Percentiles rank a stretch among this genome's conserved stretches.
Evolutionary conservation across 2,888 invertebrate species (phyloP).

Genomic region (Drosophila pseudotakahashii): DNA sequence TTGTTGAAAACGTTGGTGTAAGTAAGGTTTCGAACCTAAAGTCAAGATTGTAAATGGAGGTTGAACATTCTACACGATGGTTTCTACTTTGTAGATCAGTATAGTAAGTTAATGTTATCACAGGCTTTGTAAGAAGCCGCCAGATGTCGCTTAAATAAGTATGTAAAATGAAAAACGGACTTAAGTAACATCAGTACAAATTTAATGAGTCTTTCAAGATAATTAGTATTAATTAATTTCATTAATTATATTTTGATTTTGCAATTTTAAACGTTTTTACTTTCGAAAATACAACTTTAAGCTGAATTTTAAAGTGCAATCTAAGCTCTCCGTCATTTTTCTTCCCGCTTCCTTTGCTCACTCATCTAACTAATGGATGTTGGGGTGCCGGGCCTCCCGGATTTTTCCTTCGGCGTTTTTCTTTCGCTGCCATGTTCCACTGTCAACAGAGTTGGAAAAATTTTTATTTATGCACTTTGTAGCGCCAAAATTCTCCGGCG

Average conservation of each 20-base stretch:
- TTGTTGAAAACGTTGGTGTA: conserved; percentile 1
- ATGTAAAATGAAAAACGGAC: neutral
- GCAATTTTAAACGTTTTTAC: neutral
- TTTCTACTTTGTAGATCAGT: neutral
- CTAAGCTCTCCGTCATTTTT: conserved; percentile 10
- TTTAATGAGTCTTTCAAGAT: no score
- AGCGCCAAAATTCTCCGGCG: conserved; percentile 78
- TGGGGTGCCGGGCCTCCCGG: neutral
- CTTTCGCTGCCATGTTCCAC: conserved; percentile 39
- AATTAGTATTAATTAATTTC: no score
- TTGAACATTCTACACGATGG: neutral
- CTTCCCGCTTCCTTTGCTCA: conserved; percentile 13
- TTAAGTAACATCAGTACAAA: neutral
- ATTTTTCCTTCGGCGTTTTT: conserved; percentile 14
- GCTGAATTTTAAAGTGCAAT: conserved; percentile 10
- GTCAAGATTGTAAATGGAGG: neutral
- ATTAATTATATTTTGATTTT: no score
- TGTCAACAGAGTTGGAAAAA: conserved; percentile 66
- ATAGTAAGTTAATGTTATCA: neutral
- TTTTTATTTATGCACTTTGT: conserved; percentile 73
- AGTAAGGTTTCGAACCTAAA: conserved; percentile 6
- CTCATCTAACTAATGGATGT: conserved; percentile 69
- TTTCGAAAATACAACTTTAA: conserved; percentile 1
- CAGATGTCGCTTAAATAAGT: neutral
- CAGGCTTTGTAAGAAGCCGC: neutral